A percentile compares a stretch with the other conserved stretches of the same genome.
These are phyloP conservation scores for Aricia agestis DNA, from an alignment of 1,140 invertebrate species.

Conservation along the genomic window DNA sequence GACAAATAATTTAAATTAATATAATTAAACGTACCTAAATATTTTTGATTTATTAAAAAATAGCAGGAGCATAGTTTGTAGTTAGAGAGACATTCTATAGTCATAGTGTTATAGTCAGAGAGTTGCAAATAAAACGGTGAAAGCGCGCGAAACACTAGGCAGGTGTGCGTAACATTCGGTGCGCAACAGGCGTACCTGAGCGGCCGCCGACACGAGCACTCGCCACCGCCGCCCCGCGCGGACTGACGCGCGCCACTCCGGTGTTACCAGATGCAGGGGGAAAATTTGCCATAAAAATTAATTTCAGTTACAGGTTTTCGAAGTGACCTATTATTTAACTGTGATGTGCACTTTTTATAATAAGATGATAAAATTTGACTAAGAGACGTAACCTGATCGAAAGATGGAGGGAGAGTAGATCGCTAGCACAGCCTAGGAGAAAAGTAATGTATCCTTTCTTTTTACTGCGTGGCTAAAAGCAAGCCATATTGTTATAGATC, in stretches of 20 bases:
- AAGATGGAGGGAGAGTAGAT: too few relatives aligned
- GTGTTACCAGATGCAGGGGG: conserved; percentile 35
- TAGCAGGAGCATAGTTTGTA: neutral
- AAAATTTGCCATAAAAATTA: neutral
- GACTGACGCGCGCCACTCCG: conserved; percentile 48
- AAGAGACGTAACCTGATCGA: too few relatives aligned
- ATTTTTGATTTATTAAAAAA: neutral
- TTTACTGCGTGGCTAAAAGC: too few relatives aligned
- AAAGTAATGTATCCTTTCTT: too few relatives aligned
- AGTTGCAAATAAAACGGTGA: conserved; percentile 12
- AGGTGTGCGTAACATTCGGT: conserved; percentile 51
- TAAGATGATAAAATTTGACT: too few relatives aligned
- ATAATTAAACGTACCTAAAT: too few relatives aligned
- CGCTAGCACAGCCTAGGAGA: too few relatives aligned
- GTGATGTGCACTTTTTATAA: too few relatives aligned
- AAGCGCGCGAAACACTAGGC: conserved; percentile 42
- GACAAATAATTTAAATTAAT: too few relatives aligned
- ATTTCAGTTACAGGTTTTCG: too few relatives aligned
- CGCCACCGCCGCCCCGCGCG: conserved; percentile 55
- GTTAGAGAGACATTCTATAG: neutral
- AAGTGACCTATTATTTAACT: too few relatives aligned
- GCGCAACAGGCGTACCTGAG: conserved; percentile 69
- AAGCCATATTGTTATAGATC: too few relatives aligned
- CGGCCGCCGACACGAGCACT: conserved; percentile 50
- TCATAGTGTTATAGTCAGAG: neutral